These are phyloP conservation scores for Sesamia nonagrioides DNA, from an alignment of 1,140 invertebrate species.

Conservation along the genomic window DNA sequence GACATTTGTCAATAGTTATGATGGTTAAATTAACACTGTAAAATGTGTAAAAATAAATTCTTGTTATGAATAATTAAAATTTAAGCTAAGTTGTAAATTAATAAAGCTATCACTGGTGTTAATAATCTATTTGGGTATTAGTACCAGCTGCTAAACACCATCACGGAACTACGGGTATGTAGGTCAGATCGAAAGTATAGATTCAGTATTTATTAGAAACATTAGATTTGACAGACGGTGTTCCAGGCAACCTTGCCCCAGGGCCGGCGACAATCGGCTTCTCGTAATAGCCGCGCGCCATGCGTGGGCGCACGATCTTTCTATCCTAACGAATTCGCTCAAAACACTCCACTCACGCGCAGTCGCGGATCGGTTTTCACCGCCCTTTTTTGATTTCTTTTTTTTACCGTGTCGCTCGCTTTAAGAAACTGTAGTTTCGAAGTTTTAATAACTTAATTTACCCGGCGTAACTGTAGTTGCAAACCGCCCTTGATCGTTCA, in stretches of 20 bases:
- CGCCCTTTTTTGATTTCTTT: conserved; percentile 58
- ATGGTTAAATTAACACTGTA: too few relatives aligned
- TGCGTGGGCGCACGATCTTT: conserved; percentile 81
- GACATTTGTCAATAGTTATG: too few relatives aligned
- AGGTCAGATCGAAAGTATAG: conserved; percentile 3
- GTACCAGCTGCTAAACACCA: not conserved
- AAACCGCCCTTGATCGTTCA: not conserved
- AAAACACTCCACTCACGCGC: conserved; percentile 74
- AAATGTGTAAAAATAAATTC: too few relatives aligned
- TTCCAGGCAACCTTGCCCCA: conserved; percentile 82
- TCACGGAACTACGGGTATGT: not conserved
- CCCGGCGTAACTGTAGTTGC: not conserved
- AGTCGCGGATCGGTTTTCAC: conserved; percentile 70
- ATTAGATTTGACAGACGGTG: conserved; percentile 41
- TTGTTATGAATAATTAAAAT: not conserved
- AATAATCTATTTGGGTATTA: not conserved
- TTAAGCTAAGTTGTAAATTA: not conserved
- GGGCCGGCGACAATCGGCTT: conserved; percentile 75
- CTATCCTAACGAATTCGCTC: conserved; percentile 72
- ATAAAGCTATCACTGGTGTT: not conserved
- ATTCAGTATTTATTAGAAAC: not conserved
- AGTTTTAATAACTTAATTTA: not conserved
- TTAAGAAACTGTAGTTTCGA: not conserved
- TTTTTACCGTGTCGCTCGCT: not conserved
- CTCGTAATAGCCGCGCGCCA: conserved; percentile 75